Evolutionary conservation across 2,888 invertebrate species (phyloP), one percentile per base, ranked within the genome.

Genomic region (Dyspetes luteomarginatus): DNA sequence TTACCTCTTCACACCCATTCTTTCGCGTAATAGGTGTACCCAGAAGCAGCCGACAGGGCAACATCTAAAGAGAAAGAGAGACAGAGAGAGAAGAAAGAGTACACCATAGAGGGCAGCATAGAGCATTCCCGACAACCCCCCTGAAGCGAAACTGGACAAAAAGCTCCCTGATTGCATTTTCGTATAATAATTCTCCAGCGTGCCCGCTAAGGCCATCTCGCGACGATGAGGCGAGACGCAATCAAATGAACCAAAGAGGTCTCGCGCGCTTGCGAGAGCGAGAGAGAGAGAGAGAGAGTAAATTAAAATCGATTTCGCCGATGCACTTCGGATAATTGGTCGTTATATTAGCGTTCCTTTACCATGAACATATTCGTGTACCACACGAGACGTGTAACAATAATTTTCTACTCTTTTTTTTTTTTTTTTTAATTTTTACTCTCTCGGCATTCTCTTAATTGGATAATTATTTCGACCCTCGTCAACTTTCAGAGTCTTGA

Each of bases 131-230:
- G 48, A 17, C 15, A 48, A 36, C 69, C 68, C 68, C 90, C 88
- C 87, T 85, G 84, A 84, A 89, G 87, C 88, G 88, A 89, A 88
- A 89, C 88, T 88, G 90, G 89, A 91, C 90, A 91, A 91, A 91
- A 91, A 91, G 86, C 88, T 83, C 86, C 86, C 89, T 91, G 90
- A 91, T 91, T 91, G 90, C 90, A 89, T 90, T 90, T 90, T 90
- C 90, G 89, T 89, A 89, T 82, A 81, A 81, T 90, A 90, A 91
- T 81, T 81, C 90, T 88, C 89, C 78, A 85, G 85, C 86, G 84
- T 82, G 82, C 79, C 43, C 56, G 24, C 78, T 55, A 48, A 65
- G n/a, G n/a, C n/a, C n/a, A n/a, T n/a, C n/a, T n/a, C 72, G 62
- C 30, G 72, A 50, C 24, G 67, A 69, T 50, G 50, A 56, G 68